Conservation (phyloP, 2,888 invertebrate species). For the Zele albiditarsus region DNA sequence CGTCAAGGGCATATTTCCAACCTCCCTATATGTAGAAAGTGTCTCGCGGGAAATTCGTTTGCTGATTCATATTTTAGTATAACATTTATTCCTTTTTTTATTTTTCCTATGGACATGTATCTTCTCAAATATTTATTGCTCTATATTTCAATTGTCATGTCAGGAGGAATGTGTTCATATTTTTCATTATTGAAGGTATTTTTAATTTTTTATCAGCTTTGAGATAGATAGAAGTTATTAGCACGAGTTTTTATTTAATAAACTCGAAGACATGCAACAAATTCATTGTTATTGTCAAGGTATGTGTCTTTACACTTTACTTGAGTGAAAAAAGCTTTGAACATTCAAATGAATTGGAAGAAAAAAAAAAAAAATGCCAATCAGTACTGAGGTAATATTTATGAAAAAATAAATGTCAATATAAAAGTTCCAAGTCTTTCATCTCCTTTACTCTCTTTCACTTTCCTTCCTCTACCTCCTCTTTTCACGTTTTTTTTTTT, state of each 20-base stretch:
- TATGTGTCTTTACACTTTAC: neutral
- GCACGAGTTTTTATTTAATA: no score
- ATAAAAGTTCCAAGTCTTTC: conserved; percentile 12
- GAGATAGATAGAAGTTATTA: neutral
- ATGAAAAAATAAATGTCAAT: conserved; percentile 27
- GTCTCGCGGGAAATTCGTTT: conserved; percentile 25
- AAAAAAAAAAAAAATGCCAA: conserved; percentile 11
- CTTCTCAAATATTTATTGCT: neutral
- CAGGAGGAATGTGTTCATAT: neutral
- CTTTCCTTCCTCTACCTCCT: conserved; percentile 16
- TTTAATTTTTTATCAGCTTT: neutral
- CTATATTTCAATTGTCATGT: neutral
- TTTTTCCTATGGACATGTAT: neutral
- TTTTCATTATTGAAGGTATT: neutral
- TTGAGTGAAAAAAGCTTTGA: neutral
- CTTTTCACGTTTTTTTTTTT: neutral
- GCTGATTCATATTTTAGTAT: conserved; percentile 22
- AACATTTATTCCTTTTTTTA: neutral
- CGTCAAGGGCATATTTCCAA: conserved; percentile 17
- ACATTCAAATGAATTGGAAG: conserved; percentile 1
- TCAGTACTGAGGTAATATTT: conserved; percentile 16
- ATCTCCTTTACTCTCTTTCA: conserved; percentile 31
- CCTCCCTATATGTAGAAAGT: neutral
- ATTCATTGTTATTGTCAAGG: no score
- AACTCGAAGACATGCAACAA: no score